Evolutionary conservation across 2,113 vertebrate genomes (phyloP).

Genomic region (Pelmatolapia mariae): DNA sequence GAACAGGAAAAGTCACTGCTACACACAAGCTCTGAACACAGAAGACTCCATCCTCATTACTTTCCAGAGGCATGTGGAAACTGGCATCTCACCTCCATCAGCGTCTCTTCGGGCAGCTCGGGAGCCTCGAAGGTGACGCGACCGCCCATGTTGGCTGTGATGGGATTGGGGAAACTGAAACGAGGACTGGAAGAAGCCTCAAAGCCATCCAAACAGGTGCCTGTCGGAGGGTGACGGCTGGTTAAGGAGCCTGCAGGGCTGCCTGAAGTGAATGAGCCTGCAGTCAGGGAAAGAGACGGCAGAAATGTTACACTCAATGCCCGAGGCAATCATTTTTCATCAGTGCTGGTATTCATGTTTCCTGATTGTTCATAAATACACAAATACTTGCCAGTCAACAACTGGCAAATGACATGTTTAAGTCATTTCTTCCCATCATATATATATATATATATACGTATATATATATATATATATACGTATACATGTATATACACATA

Average conservation of each 20-base stretch:
- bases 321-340: background rate
- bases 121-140: conserved; percentile 89
- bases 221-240: conserved; percentile 76
- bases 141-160: conserved; percentile 82
- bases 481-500: accelerated
- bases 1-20: background rate
- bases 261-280: conserved; percentile 85
- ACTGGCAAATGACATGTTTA: no score
- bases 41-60: background rate
- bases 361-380: background rate
- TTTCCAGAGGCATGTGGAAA: background rate
- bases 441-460: no score
- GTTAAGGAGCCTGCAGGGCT: conserved; percentile 85
- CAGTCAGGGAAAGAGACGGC: background rate
- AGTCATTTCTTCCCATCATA: no score
- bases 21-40: background rate
- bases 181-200: conserved; percentile 80
- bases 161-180: conserved; percentile 77
- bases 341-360: background rate
- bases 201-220: conserved; percentile 72
- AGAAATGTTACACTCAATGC: background rate
- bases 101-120: conserved; percentile 91
- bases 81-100: conserved; percentile 87
- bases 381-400: no score
- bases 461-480: background rate